A percentile compares a stretch with the other conserved stretches of the same genome.
These are phyloP conservation scores for Trileptium ribeirensis DNA, from an alignment of 2,888 invertebrate species.

Conservation along the genomic window DNA sequence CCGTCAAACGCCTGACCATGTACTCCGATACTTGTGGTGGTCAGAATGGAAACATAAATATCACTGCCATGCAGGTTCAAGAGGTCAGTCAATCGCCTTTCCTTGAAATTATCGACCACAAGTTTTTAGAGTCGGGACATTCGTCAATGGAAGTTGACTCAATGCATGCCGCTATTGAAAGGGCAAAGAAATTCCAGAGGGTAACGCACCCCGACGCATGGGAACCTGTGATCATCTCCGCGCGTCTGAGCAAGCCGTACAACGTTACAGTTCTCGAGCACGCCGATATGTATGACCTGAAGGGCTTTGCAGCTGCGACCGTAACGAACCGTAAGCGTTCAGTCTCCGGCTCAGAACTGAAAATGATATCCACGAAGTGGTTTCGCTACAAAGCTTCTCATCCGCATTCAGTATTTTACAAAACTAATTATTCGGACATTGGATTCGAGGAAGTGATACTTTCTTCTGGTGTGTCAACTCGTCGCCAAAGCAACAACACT, in stretches of 20 bases:
- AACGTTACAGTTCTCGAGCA: neutral
- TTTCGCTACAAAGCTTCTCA: no score
- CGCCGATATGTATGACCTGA: neutral
- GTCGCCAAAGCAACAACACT: neutral
- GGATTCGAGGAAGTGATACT: neutral
- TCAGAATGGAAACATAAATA: no score
- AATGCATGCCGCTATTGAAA: slow-evolving; percentile 13
- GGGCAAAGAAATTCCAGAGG: neutral
- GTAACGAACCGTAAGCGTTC: neutral
- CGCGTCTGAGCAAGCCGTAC: neutral
- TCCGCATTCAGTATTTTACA: neutral
- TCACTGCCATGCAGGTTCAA: neutral
- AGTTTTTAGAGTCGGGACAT: slow-evolving; percentile 18
- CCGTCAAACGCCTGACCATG: neutral
- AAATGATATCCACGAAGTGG: neutral
- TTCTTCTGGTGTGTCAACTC: neutral
- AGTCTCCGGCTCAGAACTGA: neutral
- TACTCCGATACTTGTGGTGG: slow-evolving; percentile 10
- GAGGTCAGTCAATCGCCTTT: neutral
- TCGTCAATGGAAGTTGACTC: slow-evolving; percentile 18
- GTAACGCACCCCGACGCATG: neutral
- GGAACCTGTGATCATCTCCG: neutral
- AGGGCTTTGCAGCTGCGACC: neutral
- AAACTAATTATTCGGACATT: neutral
- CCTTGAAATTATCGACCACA: neutral